A percentile compares a stretch with the other conserved stretches of the same genome.
Conservation (phyloP, 2,888 invertebrate species). For the Oligia latruncula region DNA sequence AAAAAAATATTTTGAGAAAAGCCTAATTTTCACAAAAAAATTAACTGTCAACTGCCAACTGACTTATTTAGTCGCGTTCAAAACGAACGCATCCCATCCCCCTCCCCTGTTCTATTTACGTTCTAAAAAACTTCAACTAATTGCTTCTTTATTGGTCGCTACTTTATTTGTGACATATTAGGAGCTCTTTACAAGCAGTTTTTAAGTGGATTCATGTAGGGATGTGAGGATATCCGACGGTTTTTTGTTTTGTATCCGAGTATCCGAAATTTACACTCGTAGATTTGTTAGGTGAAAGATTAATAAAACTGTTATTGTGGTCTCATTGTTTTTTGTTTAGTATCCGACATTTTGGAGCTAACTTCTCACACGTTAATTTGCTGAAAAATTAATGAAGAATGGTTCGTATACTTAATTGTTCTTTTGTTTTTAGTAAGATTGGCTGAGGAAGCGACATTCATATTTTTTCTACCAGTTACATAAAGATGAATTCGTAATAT, state of each 20-base stretch:
- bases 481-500: no score
- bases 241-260: constrained; percentile 27
- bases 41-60: neutral
- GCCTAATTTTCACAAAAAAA: neutral
- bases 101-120: constrained; percentile 67
- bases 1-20: neutral
- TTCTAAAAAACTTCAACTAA: constrained; percentile 72
- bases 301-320: no score
- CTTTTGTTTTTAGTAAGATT: neutral
- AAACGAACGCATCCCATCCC: constrained; percentile 15
- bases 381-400: neutral
- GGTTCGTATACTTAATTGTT: neutral
- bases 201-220: constrained; percentile 69
- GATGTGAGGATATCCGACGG: constrained; percentile 39
- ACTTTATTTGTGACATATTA: constrained; percentile 77
- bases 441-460: neutral
- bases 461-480: no score
- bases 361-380: neutral
- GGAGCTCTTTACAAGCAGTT: constrained; percentile 70
- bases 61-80: constrained; percentile 6
- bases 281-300: no score
- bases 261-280: neutral
- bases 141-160: constrained; percentile 76
- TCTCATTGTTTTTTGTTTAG: neutral
- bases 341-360: neutral